phyloP scores from a whole-genome alignment of 2,888 invertebrate species.

The Lochmaea capreae region DNA sequence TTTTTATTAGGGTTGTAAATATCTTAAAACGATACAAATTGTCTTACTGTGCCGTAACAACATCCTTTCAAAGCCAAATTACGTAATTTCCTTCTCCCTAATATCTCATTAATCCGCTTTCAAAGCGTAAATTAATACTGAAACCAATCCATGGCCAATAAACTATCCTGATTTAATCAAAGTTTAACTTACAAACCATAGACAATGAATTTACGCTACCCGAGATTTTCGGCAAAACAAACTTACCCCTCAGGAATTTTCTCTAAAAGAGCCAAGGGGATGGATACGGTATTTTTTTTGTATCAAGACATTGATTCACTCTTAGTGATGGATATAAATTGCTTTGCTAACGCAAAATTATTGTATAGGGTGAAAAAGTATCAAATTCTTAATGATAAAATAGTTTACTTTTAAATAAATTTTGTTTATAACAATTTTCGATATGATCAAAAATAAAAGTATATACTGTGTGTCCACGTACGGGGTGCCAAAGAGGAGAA shows the following conservation, averaged over 20 bases:
- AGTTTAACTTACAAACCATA: conserved; percentile 33
- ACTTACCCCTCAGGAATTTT: not conserved
- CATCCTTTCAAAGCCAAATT: not conserved
- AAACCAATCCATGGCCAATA: conserved; percentile 28
- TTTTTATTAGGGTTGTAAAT: not conserved
- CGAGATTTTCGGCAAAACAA: not conserved
- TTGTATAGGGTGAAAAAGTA: no score
- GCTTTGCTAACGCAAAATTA: no score
- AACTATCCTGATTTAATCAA: conserved; percentile 34
- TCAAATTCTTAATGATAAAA: no score
- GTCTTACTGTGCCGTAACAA: no score
- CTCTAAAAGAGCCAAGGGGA: not conserved
- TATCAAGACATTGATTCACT: no score
- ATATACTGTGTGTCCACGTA: no score
- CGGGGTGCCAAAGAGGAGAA: no score
- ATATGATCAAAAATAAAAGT: no score
- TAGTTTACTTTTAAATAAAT: no score
- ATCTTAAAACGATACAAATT: no score
- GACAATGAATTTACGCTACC: conserved; percentile 12
- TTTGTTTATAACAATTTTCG: no score
- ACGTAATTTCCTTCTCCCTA: not conserved
- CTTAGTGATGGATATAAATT: no score
- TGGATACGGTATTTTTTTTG: not conserved
- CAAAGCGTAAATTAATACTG: conserved; percentile 17
- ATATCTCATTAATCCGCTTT: not conserved